Evolutionary conservation across 2,888 invertebrate species (phyloP), one percentile per base, ranked within the genome.

Genomic region (Apamea sordens): DNA sequence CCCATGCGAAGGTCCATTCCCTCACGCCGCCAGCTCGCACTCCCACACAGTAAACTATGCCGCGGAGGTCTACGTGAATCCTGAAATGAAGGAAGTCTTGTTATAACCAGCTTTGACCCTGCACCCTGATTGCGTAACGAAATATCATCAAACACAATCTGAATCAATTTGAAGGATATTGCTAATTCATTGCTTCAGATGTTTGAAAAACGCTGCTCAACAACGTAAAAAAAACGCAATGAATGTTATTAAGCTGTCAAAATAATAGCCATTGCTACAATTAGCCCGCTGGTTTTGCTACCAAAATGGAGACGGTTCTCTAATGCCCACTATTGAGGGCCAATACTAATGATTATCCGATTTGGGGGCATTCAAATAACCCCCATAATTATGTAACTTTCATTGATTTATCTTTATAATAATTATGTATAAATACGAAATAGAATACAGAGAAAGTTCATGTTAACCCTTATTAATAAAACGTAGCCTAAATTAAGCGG

Each of bases 1-100:
- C 97, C 98, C 98, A 99, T 0, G 98, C 98, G 93, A 99, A 99
- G 84, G 98, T 97, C 99, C 99, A 99, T 92, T 99, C 99, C 0
- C 97, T 97, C 86, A 98, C 98, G 0, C 98, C 98, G 0, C 99
- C 99, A 18, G 98, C 97, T 77, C 98, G 97, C 13, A 99, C 98
- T 0, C 98, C 99, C 2, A 98, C 98, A 92, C 99, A 99, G 94
- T 99, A 99, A 1, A 99, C 98, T 1, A 98, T 98, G 47, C 97
- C 97, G 71, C 98, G 98, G 63, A 99, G 94, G 92, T 99, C 99
- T 0, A 98, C 98, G 44, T 98, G 98, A 87, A 99, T 98, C 44
- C 98, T 98, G 92, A 0, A 80, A 85, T 0, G 24, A 76, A 65
- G 11, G 4, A 11, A 24, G 2, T 56, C 13, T 50, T 36, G 28